Conservation (phyloP, 2,888 invertebrate genomes). For the Encarsia formosa region DNA sequence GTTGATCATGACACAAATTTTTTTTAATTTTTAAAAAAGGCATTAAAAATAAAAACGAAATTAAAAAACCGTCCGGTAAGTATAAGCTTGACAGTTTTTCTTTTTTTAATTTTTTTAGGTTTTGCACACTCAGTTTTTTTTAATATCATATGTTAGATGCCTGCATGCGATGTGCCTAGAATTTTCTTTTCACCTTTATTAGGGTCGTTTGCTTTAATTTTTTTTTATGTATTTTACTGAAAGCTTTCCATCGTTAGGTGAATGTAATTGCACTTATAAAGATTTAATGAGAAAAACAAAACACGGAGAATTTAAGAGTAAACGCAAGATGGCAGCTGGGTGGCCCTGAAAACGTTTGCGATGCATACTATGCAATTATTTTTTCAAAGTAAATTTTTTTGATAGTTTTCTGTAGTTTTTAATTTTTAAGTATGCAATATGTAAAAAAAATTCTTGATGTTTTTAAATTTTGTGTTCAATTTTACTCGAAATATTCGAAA, state of each 20-base stretch:
- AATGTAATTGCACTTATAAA: constrained; percentile 50
- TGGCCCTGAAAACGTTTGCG: constrained; percentile 47
- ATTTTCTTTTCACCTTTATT: constrained; percentile 31
- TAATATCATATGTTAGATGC: constrained; percentile 21
- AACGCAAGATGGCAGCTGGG: constrained; percentile 50
- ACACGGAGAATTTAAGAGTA: constrained; percentile 39
- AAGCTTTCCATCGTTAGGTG: constrained; percentile 16
- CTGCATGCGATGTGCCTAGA: constrained; percentile 26
- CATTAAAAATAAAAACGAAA: constrained; percentile 10
- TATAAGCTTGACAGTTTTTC: constrained; percentile 10
- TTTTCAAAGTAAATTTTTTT: too few species aligned
- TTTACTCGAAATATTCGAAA: too few species aligned
- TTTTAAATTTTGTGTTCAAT: too few species aligned
- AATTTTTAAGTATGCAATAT: too few species aligned
- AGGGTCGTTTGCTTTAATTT: background rate
- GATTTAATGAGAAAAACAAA: constrained; percentile 47
- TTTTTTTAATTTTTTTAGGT: constrained; percentile 7
- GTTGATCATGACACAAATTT: constrained; percentile 46
- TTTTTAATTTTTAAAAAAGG: constrained; percentile 15
- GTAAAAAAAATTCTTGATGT: too few species aligned
- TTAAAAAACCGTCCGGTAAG: constrained; percentile 6
- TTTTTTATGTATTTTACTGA: constrained; percentile 6
- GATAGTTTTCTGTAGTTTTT: too few species aligned
- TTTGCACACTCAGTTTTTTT: constrained; percentile 1
- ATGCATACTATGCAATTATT: too few species aligned